A percentile compares a stretch with the other conserved stretches of the same genome.
Conservation (phyloP, 2,888 invertebrate genomes). For the Chalcis sispes region DNA sequence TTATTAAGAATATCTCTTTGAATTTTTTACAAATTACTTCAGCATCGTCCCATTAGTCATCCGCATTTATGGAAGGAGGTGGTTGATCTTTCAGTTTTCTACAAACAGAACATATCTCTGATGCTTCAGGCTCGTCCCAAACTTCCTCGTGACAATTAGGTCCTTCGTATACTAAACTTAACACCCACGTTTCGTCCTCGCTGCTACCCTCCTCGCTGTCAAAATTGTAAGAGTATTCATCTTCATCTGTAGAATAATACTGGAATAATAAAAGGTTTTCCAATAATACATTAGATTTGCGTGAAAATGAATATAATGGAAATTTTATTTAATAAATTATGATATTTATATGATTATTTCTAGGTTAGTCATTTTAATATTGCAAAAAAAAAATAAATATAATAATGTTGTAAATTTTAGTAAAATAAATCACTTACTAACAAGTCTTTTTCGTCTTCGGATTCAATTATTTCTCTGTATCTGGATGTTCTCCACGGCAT, state of each 20-base stretch:
- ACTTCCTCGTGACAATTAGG: conserved; percentile 29
- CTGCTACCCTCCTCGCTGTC: neutral
- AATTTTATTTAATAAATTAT: too few species aligned
- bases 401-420: too few species aligned
- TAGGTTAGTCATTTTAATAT: too few species aligned
- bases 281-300: too few species aligned
- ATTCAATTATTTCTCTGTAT: neutral
- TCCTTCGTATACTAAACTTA: neutral
- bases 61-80: neutral
- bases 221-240: conserved; percentile 5
- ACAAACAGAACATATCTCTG: conserved; percentile 13
- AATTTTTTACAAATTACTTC: too few species aligned
- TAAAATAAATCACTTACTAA: conserved; percentile 4
- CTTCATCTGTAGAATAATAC: too few species aligned
- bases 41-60: neutral
- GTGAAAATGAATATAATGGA: too few species aligned
- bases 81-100: neutral
- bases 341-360: too few species aligned
- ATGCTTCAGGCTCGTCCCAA: conserved; percentile 13
- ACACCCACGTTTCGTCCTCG: neutral
- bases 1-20: too few species aligned
- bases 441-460: neutral
- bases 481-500: neutral
- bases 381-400: too few species aligned
- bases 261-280: too few species aligned